Base-by-base conservation (phyloP, 2,113 vertebrate species). In the Halichoerus grypus region DNA sequence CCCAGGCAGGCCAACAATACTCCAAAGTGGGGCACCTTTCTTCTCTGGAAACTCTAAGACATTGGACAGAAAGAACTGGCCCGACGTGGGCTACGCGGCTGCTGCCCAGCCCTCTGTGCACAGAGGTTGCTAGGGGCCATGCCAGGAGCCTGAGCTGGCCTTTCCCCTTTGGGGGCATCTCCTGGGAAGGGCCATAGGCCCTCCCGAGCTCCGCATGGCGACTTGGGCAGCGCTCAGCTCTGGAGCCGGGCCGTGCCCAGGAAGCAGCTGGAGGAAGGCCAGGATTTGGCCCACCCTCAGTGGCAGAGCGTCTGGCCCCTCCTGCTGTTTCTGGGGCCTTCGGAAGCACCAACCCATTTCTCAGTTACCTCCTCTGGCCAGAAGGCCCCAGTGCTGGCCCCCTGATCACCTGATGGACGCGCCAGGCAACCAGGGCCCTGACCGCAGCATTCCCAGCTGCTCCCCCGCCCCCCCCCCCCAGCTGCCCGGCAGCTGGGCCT, bases 291-390 rank as follows among this genome's bases (percentile, higher is more conserved):
- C 59, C 55, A 28, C 39, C 74, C 46, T 31, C 39, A 5, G 86
- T 6, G 8, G 28, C 79, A 31, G 22, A 14, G 65, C 7, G 1
- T 61, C 65, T 61, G 71, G 95, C 83, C 77, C 53, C 88, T 91
- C 59, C 31, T 59, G 65, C 53, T 31, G n/a, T 49, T 83, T 39
- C 85, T 51, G 42, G 39, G 89, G 74, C 63, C 83, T 69, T 63
- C 11, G 2, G 92, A 87, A 96, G 89, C 87, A 63, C 77, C 77
- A 0, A 49, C 63, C 80, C 51, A 0, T 49, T 53, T 98, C 95
- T 98, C 89, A 94, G 96, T 97, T 98, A 98, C 97, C 98, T 98
- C 97, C 93, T 97, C 95, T 82, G 94, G 95, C 95, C 89, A 0
- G 86, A 93, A 95, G 93, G 94, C 90, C 89, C 84, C 39, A 39